These are phyloP conservation scores for Pseudomyrmex gracilis DNA, from an alignment of 1,140 invertebrate genomes.

Conservation along the genomic window DNA sequence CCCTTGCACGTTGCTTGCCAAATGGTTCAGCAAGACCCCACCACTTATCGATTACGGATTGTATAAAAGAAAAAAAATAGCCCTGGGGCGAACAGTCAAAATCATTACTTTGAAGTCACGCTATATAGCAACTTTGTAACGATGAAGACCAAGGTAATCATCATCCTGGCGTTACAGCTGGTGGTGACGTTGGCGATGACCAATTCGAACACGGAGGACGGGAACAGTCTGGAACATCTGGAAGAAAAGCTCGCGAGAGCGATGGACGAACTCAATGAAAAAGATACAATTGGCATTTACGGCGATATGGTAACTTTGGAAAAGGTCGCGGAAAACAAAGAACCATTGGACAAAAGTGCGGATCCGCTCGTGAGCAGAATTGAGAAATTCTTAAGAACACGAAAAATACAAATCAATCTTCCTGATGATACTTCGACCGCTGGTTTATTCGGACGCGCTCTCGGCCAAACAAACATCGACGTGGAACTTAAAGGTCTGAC, in stretches of 20 bases:
- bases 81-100: constrained; percentile 80
- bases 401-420: constrained; percentile 77
- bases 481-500: constrained; percentile 78
- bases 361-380: constrained; percentile 81
- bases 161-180: constrained; percentile 68
- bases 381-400: constrained; percentile 78
- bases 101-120: constrained; percentile 64
- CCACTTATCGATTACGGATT: constrained; percentile 66
- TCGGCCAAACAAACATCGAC: constrained; percentile 79
- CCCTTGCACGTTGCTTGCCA: constrained; percentile 81
- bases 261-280: constrained; percentile 79
- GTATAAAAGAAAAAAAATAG: constrained; percentile 84
- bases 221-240: constrained; percentile 57
- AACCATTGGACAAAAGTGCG: constrained; percentile 42
- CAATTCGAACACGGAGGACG: constrained; percentile 10
- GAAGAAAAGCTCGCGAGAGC: constrained; percentile 75
- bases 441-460: constrained; percentile 81
- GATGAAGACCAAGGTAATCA: constrained; percentile 59
- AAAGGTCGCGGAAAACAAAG: constrained; percentile 71
- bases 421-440: constrained; percentile 80
- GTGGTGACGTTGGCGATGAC: constrained; percentile 63
- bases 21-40: constrained; percentile 82
- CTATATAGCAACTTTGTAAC: constrained; percentile 53
- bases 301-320: constrained; percentile 80
- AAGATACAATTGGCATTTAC: constrained; percentile 76